Percentiles rank a stretch among this genome's conserved stretches.
Evolutionary conservation across 2,113 vertebrate species (phyloP).

Genomic region (Urocitellus parryii): DNA sequence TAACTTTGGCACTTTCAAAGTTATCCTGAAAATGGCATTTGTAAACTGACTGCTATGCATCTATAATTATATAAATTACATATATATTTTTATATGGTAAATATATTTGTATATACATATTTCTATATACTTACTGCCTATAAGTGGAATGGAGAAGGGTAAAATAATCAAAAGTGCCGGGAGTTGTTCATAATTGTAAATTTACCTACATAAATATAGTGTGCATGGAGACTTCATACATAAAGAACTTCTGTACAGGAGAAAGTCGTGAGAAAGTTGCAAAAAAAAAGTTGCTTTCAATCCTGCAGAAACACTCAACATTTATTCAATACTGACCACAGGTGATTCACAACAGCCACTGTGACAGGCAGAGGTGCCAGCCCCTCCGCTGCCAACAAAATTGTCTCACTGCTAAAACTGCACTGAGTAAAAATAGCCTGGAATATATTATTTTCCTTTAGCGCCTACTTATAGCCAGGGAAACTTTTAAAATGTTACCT

Average conservation of each 20-base stretch:
- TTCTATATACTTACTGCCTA: neutral
- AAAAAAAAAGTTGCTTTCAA: neutral
- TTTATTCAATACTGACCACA: neutral
- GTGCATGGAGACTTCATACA: neutral
- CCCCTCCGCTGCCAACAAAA: neutral
- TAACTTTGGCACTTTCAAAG: neutral
- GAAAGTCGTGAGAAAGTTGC: neutral
- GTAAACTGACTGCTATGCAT: neutral
- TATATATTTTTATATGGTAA: neutral
- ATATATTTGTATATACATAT: too few relatives aligned
- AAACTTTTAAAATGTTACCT: neutral
- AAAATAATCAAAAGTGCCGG: neutral
- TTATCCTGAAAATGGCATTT: neutral
- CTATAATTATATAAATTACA: neutral
- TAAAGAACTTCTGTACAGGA: neutral
- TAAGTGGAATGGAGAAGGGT: neutral
- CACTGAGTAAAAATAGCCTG: neutral
- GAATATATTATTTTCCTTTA: too few relatives aligned
- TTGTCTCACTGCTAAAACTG: neutral
- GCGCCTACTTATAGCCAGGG: neutral
- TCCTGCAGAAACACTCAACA: neutral
- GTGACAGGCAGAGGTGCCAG: too few relatives aligned
- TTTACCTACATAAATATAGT: too few relatives aligned
- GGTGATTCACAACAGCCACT: neutral
- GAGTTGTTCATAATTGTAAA: neutral